Evolutionary conservation across 1,140 invertebrate species (phyloP).

Genomic region (Hetaerina americana): DNA sequence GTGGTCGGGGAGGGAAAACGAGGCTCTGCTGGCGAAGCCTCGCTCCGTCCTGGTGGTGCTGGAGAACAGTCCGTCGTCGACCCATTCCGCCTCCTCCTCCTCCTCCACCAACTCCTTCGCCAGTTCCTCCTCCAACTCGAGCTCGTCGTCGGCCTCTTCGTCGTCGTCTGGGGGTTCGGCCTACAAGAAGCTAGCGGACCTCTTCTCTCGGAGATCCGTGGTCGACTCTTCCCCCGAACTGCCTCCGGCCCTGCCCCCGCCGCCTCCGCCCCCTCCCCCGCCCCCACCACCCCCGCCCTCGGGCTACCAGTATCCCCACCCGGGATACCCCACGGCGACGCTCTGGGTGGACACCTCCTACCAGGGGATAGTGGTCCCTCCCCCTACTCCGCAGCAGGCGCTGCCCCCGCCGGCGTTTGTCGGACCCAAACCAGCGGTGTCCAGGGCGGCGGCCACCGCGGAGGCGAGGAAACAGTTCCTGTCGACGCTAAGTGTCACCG

Average conservation of each 20-base stretch:
- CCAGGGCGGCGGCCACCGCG: slow-evolving; percentile 21
- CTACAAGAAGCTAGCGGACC: slow-evolving; percentile 52
- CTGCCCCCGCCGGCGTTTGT: slow-evolving; percentile 2
- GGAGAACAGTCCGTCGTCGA: not conserved
- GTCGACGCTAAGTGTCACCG: slow-evolving; percentile 43
- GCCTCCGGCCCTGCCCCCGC: slow-evolving; percentile 16
- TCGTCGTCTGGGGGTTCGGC: slow-evolving; percentile 32
- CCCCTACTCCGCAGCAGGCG: not conserved
- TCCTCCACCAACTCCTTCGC: slow-evolving; percentile 25
- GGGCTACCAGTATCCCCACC: slow-evolving; percentile 21
- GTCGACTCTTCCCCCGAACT: slow-evolving; percentile 15
- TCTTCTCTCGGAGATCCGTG: slow-evolving; percentile 35
- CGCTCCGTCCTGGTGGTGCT: not conserved
- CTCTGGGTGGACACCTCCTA: slow-evolving; percentile 16
- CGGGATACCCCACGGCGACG: slow-evolving; percentile 38
- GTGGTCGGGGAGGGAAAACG: not conserved
- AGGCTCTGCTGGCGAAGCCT: not conserved
- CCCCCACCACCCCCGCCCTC: slow-evolving; percentile 41
- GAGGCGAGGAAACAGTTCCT: slow-evolving; percentile 55
- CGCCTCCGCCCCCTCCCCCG: slow-evolving; percentile 19
- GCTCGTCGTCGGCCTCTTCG: not conserved
- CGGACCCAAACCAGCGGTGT: slow-evolving; percentile 10
- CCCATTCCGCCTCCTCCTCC: not conserved
- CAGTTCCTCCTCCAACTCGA: not conserved
- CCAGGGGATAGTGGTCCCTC: not conserved